Base-by-base conservation (phyloP, 2,888 invertebrate genomes). In the Tuberolachnus salignus region DNA sequence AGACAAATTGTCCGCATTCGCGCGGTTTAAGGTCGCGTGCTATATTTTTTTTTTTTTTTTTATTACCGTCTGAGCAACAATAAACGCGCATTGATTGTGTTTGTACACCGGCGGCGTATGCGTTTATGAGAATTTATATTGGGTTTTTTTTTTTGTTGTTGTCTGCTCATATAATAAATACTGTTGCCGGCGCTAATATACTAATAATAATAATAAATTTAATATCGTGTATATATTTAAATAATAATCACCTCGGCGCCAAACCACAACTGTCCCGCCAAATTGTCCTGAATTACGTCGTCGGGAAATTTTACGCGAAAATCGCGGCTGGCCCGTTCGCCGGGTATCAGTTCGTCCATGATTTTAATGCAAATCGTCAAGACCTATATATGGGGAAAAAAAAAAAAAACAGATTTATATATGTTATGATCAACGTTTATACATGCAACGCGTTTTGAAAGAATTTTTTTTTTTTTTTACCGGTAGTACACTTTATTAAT, bases 191-290 rank as follows among this genome's bases (percentile, higher is more conserved):
- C 42, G n/a, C 1, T 34, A 19, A 64, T 23, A 46, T 21, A 23
- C 19, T 23, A 46, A 82, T 80, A 80, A 2, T 1, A 34, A 46
- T 16, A 55, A 55, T 10, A 34, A 34, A 34, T n/a, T n/a, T n/a
- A 53, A 16, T 51, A 49, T 3, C n/a, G n/a, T 63, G 14, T 34
- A 44, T 55, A 46, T 63, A 42, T 11, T 55, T 55, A 51, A 55
- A 57, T 66, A 49, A 49, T 57, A 71, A 83, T 84, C 84, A 94
- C 94, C 91, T 99, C 99, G 80, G 98, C 98, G 21, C 98, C 98
- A 87, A 99, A 99, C 99, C 99, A 99, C 63, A 99, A 89, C 87
- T 99, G 98, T 0, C 98, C 98, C 55, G 98, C 97, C 81, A 99
- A 88, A 87, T 97, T 98, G 86, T 99, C 98, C 86, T 98, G 98